Conservation (phyloP, 2,888 invertebrate genomes). For the Campoplex capitator region DNA sequence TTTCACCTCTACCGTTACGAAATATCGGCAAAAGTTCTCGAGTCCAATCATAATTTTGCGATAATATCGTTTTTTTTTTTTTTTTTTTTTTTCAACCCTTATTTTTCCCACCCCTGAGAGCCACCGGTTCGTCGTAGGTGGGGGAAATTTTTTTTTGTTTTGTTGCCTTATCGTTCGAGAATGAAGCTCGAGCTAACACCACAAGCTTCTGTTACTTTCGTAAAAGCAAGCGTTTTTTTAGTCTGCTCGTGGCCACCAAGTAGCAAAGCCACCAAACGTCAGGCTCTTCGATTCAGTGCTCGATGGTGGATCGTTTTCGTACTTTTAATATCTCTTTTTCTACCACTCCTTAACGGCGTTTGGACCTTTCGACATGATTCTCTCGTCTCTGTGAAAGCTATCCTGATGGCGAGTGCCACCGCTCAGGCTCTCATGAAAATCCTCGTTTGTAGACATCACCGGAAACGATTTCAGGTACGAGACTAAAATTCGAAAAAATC, state of each 20-base stretch:
- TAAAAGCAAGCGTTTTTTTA: slow-evolving; percentile 63
- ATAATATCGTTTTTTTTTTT: too few species aligned
- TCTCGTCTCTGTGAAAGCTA: slow-evolving; percentile 70
- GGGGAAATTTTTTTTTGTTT: not conserved
- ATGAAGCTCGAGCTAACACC: slow-evolving; percentile 57
- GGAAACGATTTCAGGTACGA: slow-evolving; percentile 73
- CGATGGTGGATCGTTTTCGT: slow-evolving; percentile 72
- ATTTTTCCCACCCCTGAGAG: not conserved
- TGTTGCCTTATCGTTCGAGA: not conserved
- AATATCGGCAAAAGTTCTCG: slow-evolving; percentile 4
- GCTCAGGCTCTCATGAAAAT: slow-evolving; percentile 74
- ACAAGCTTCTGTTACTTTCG: slow-evolving; percentile 60
- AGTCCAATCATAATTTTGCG: not conserved
- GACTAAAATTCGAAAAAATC: not conserved
- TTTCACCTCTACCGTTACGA: not conserved
- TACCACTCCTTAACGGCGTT: slow-evolving; percentile 73
- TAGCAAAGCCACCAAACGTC: slow-evolving; percentile 30
- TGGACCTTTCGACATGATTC: slow-evolving; percentile 72
- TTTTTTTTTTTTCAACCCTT: not conserved
- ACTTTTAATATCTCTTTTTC: slow-evolving; percentile 66
- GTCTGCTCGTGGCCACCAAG: slow-evolving; percentile 74
- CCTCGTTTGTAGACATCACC: slow-evolving; percentile 71
- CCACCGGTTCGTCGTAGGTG: too few species aligned
- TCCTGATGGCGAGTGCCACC: slow-evolving; percentile 74
- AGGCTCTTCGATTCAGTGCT: slow-evolving; percentile 69